Evolutionary conservation across 92 coral and sea anemone genomes (phyloP).

Genomic region (Pocillopora meandrina): DNA sequence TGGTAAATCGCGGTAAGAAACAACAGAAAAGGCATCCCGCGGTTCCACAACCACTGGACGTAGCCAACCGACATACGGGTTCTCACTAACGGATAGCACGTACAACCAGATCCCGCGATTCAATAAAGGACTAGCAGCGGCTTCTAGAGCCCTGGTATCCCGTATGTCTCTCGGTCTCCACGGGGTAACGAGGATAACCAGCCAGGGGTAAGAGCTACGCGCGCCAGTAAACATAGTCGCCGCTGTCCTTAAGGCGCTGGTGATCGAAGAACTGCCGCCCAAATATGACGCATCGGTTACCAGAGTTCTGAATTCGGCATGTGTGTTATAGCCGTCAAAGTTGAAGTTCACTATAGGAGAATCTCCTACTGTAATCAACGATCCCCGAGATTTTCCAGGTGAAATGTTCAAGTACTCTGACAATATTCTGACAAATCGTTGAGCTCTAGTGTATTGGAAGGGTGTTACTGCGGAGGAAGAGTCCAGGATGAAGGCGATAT

Average conservation of each 20-base stretch:
- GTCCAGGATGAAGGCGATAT: constrained; percentile 69
- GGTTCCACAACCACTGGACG: constrained; percentile 34
- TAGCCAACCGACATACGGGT: constrained; percentile 29
- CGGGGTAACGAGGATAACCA: constrained; percentile 31
- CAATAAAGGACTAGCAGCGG: constrained; percentile 40
- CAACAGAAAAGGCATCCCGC: constrained; percentile 36
- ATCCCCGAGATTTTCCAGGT: constrained; percentile 70
- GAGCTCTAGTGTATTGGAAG: constrained; percentile 48
- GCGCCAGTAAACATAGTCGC: constrained; percentile 40
- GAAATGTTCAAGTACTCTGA: constrained; percentile 51
- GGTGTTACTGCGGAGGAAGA: constrained; percentile 58
- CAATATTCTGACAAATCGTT: constrained; percentile 61
- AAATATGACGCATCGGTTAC: constrained; percentile 57
- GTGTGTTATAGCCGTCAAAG: constrained; percentile 47
- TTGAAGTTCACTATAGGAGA: constrained; percentile 31
- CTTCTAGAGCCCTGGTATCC: constrained; percentile 10
- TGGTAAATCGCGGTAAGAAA: constrained; percentile 39
- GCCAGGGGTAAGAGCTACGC: constrained; percentile 37
- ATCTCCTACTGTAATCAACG: constrained; percentile 58
- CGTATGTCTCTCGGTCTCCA: constrained; percentile 25
- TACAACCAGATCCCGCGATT: constrained; percentile 55
- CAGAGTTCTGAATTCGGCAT: constrained; percentile 35
- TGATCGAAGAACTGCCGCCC: constrained; percentile 52
- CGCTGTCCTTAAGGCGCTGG: constrained; percentile 22
- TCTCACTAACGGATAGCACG: constrained; percentile 47